Evolutionary conservation across 2,797 vertebrate species (phyloP), one percentile per base, ranked within the genome.

Genomic region (Cuniculus paca): DNA sequence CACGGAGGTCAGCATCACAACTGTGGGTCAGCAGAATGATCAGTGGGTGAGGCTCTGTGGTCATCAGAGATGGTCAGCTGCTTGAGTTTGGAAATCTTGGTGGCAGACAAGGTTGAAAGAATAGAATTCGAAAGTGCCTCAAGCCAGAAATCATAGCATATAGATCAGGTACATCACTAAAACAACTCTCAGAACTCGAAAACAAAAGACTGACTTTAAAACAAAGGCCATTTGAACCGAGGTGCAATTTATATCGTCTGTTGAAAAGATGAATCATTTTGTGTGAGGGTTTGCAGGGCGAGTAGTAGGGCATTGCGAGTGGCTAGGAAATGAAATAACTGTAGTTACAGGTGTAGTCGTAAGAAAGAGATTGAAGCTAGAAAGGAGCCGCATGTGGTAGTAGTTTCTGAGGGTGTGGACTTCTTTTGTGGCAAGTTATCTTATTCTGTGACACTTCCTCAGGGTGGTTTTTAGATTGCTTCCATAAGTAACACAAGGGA

Each of bases 211-310:
- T 68, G 56, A 77, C 82, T 74, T 65, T 68, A 68, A 88, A 42
- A 42, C 50, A 72, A 78, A 89, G 50, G 13, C 52, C 39, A 74
- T 89, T 19, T 86, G 75, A 96, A 61, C 52, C 24, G 92, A 95
- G 31, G 0, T 78, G 19, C 45, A 50, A 52, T 82, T 88, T 92
- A 56, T 56, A 39, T 85, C 82, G 36, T 20, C 61, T 88, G 2
- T 82, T 82, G 63, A 81, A 60, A 75, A 75, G 14, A 58, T 81
- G 26, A 36, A 63, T 3, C 48, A 31, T 58, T 84, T 4, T 82
- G 82, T 45, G 6, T 72, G 61, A 80, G 83, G 36, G 74, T 82
- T 84, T 94, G 31, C 56, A 90, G 65, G 34, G n/a, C 36, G 26
- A 88, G 58, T 5, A 74, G 8, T 31, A 68, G 42, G 48, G 31